These are phyloP conservation scores for Cephus pulcher DNA, from an alignment of 2,888 invertebrate genomes.

Conservation along the genomic window DNA sequence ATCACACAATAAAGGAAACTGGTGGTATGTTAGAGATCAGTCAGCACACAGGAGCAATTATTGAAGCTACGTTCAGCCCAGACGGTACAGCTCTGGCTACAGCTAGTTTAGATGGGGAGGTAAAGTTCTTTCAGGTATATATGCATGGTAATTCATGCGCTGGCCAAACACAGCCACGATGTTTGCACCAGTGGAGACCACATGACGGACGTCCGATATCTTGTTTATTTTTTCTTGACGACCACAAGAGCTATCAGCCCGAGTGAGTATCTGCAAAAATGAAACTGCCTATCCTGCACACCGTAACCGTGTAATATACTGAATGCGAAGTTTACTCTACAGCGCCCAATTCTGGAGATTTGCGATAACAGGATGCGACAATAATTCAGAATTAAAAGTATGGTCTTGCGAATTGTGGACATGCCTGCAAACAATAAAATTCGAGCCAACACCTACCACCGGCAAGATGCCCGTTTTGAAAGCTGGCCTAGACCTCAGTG, in stretches of 20 bases:
- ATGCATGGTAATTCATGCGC: slow-evolving; percentile 71
- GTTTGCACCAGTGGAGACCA: slow-evolving; percentile 93
- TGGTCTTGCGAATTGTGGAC: slow-evolving; percentile 97
- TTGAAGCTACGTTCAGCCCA: slow-evolving; percentile 91
- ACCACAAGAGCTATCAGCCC: slow-evolving; percentile 82
- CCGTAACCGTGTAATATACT: background rate
- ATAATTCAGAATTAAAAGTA: slow-evolving; percentile 89
- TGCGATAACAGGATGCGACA: slow-evolving; percentile 90
- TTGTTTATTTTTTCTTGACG: slow-evolving; percentile 93
- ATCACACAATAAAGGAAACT: slow-evolving; percentile 49
- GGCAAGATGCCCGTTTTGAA: slow-evolving; percentile 72
- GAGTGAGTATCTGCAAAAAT: slow-evolving; percentile 72
- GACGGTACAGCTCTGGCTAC: slow-evolving; percentile 96
- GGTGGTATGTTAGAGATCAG: slow-evolving; percentile 69
- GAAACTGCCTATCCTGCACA: slow-evolving; percentile 6
- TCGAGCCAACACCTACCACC: slow-evolving; percentile 69
- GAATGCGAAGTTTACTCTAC: slow-evolving; percentile 32
- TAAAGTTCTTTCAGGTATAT: slow-evolving; percentile 93
- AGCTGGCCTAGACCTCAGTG: slow-evolving; percentile 85
- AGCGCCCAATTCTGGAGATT: slow-evolving; percentile 93
- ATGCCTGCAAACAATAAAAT: slow-evolving; percentile 88
- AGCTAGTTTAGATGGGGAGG: slow-evolving; percentile 87
- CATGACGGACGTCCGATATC: slow-evolving; percentile 89
- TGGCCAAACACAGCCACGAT: slow-evolving; percentile 73
- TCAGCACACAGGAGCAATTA: slow-evolving; percentile 75